These are phyloP conservation scores for Cygnus buccinator DNA, from an alignment of 2,113 vertebrate genomes.

Conservation along the genomic window DNA sequence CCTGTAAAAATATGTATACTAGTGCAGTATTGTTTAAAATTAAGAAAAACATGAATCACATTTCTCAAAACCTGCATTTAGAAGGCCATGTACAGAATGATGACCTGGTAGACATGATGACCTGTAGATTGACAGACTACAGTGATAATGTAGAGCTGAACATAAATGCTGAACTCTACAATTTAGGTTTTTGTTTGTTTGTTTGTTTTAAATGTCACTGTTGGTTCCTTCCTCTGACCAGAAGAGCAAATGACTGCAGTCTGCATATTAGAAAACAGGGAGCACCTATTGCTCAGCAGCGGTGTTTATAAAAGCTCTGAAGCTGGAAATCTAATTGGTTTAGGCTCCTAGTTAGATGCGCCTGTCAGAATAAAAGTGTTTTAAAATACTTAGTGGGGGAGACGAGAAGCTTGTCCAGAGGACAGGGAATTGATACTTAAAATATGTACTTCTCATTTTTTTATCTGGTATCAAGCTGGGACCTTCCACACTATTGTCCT, in stretches of 20 bases:
- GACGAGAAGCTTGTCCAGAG: not conserved
- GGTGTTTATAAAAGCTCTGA: not conserved
- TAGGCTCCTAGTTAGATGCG: not conserved
- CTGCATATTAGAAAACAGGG: constrained; percentile 8
- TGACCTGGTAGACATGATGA: not conserved
- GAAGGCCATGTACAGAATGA: not conserved
- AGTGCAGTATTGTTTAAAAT: not conserved
- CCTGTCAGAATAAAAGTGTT: constrained; percentile 19
- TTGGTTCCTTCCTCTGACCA: not conserved
- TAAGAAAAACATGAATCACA: not conserved
- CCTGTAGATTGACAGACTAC: not conserved
- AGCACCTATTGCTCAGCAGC: not conserved
- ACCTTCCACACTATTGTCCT: not conserved
- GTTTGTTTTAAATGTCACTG: not conserved
- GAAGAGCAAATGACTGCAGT: constrained; percentile 12
- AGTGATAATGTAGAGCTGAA: not conserved
- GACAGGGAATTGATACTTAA: not conserved
- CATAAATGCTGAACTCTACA: not conserved
- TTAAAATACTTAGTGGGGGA: constrained; percentile 14
- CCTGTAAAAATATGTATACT: not conserved
- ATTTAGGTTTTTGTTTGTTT: not conserved
- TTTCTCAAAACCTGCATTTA: not conserved
- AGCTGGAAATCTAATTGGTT: not conserved
- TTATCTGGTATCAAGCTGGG: not conserved
- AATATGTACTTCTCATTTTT: not conserved